phyloP scores from a whole-genome alignment of 2,888 invertebrate genomes.

The Eumerus sabulonum region DNA sequence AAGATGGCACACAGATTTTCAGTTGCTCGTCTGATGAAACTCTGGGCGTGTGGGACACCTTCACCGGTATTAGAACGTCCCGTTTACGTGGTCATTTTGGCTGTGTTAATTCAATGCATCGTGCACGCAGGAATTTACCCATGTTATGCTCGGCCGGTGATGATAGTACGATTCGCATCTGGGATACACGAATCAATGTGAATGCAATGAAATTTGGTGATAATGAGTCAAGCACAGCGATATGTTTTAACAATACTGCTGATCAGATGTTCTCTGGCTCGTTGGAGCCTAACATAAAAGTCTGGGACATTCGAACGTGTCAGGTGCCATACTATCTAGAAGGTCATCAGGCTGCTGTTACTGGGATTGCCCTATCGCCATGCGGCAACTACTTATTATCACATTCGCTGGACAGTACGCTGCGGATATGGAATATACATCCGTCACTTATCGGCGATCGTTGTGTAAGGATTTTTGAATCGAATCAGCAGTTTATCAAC shows the following conservation, averaged over 20 bases:
- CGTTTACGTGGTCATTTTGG: slow-evolving; percentile 91
- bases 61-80: slow-evolving; percentile 91
- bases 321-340: slow-evolving; percentile 89
- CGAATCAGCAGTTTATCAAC: slow-evolving; percentile 98
- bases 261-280: slow-evolving; percentile 97
- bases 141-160: slow-evolving; percentile 96
- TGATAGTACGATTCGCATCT: slow-evolving; percentile 92
- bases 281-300: slow-evolving; percentile 97
- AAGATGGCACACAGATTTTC: slow-evolving; percentile 89
- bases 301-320: slow-evolving; percentile 97
- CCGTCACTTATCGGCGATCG: slow-evolving; percentile 96
- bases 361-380: slow-evolving; percentile 84
- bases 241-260: slow-evolving; percentile 95
- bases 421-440: slow-evolving; percentile 97
- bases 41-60: slow-evolving; percentile 96
- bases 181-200: slow-evolving; percentile 94
- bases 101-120: slow-evolving; percentile 87
- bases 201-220: slow-evolving; percentile 86
- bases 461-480: slow-evolving; percentile 93
- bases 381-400: slow-evolving; percentile 92
- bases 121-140: slow-evolving; percentile 89
- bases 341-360: slow-evolving; percentile 97
- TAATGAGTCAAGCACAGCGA: slow-evolving; percentile 89
- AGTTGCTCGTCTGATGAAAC: slow-evolving; percentile 97
- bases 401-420: slow-evolving; percentile 97